phyloP scores from a whole-genome alignment of 2,797 vertebrate genomes.

The Hypotaenidia okinawae region DNA sequence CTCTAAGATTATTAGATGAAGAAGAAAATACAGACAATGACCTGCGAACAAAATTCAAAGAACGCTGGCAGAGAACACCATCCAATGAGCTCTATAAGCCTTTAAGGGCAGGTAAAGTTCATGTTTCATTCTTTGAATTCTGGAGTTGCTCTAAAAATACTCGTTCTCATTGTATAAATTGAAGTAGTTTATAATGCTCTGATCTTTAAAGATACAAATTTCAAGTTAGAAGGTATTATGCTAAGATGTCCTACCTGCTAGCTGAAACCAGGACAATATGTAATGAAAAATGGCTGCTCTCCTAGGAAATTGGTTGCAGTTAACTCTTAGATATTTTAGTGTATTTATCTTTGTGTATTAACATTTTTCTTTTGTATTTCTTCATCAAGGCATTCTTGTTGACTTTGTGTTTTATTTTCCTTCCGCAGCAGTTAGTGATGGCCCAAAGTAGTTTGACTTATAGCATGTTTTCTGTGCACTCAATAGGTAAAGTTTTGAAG shows the following conservation, averaged over 20 bases:
- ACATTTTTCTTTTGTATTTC: neutral
- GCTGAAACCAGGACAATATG: too few relatives aligned
- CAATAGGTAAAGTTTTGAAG: neutral
- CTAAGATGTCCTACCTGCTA: neutral
- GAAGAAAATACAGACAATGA: constrained; percentile 96
- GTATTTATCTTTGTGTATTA: neutral
- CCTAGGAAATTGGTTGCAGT: neutral
- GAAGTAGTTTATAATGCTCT: neutral
- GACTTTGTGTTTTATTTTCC: neutral
- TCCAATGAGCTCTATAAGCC: constrained; percentile 96
- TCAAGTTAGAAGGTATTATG: neutral
- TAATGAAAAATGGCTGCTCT: neutral
- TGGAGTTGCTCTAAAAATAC: neutral
- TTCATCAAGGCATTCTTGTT: neutral
- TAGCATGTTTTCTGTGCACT: neutral
- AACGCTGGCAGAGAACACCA: constrained; percentile 96
- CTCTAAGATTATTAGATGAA: constrained; percentile 91
- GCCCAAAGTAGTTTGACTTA: too few relatives aligned
- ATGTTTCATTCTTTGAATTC: neutral
- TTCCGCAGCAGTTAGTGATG: neutral
- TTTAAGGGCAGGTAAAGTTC: constrained; percentile 85
- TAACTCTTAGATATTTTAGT: neutral
- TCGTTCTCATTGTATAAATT: neutral
- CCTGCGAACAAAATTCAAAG: constrained; percentile 92
- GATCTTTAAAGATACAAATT: neutral